Evolutionary conservation across 2,797 vertebrate genomes (phyloP), one percentile per base, ranked within the genome.

Genomic region (Xerus rutilus): DNA sequence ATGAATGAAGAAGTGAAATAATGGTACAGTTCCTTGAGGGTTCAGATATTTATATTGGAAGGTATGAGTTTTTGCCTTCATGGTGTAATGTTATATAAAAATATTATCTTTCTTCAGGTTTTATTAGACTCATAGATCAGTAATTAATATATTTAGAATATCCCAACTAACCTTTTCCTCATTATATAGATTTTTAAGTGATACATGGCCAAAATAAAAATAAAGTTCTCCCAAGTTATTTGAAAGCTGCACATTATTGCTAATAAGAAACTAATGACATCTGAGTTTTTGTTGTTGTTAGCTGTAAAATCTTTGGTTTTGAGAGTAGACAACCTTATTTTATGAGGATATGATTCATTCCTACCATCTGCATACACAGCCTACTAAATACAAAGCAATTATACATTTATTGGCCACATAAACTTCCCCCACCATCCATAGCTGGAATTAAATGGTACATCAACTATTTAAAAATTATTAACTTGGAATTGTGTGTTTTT

Each of bases 381-480:
- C 76, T 83, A 52, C 90, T 97, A 96, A 86, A 94, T 81, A 47
- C 54, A 97, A 77, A 96, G 57, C 57, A 92, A 18, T 72, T 30
- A 35, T 69, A 83, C 39, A 23, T 64, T 25, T 79, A 20, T 76
- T 64, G 86, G 54, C 32, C 67, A 35, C 3, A 59, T 95, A 93
- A 96, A 94, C 79, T 23, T 2, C 28, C 20, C 47, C 3, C 35
- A 5, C 3, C 32, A 35, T 23, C 30, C 89, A 11, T 90, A 76
- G 74, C 59, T 94, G 52, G 43, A 65, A 90, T 89, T 97, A 95
- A 94, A 95, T 94, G 62, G 18, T 35, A 18, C 10, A 35, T 78
- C 39, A 89, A 57, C 84, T 89, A 9, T 45, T 70, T 96, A n/a
- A 39, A 95, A 92, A 89, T 92, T 0, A 72, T 94, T 83, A 91